Percentiles rank a stretch among this genome's conserved stretches.
Evolutionary conservation across 2,113 vertebrate genomes (phyloP).

Genomic region (Chroicocephalus ridibundus): DNA sequence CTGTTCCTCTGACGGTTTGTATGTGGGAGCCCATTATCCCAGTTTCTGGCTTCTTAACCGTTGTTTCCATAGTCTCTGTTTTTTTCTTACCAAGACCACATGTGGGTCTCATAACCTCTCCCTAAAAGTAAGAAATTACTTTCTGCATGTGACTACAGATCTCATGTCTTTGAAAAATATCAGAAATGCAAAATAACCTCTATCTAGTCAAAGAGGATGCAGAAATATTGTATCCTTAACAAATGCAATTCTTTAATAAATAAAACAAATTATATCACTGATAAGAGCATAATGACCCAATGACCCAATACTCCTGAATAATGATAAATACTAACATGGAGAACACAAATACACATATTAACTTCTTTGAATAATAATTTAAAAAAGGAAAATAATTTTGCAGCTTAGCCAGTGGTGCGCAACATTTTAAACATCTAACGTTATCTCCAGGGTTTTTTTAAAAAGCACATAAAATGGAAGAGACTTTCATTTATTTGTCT

Average conservation of each 20-base stretch:
- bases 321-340: not conserved
- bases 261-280: not conserved
- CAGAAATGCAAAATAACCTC: not conserved
- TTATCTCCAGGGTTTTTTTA: not conserved
- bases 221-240: not conserved
- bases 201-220: not conserved
- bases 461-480: not conserved
- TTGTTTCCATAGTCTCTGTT: not conserved
- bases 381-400: not conserved
- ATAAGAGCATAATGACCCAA: not conserved
- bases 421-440: fast-evolving
- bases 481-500: not conserved
- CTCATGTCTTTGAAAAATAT: not conserved
- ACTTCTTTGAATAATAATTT: not conserved
- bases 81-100: not conserved
- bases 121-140: not conserved
- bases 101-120: not conserved
- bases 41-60: not conserved
- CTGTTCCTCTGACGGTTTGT: not conserved
- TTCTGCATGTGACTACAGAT: not conserved
- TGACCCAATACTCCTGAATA: not conserved
- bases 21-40: not conserved
- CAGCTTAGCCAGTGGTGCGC: not conserved
- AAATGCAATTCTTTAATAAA: not conserved
- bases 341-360: not conserved